Base-by-base conservation (phyloP, 2,888 invertebrate species). In the Pseudococcus jackbeardsleyi region DNA sequence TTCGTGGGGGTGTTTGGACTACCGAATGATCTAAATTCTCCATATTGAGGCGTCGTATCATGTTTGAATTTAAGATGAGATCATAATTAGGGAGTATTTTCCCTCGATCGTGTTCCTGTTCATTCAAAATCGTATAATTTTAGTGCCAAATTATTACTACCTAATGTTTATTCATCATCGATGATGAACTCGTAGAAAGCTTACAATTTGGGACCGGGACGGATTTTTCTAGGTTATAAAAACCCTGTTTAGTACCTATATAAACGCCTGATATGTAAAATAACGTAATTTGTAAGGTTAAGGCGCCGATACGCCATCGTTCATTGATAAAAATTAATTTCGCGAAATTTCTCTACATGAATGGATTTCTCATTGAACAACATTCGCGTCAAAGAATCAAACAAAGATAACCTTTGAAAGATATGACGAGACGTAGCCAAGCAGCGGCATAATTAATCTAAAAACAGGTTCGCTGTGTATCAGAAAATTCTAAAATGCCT, bases 281-380 rank as follows among this genome's bases (percentile, higher is more conserved):
- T 39, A 33, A 68, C 26, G 26, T 19, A 72, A 68, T 68, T 33
- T 72, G n/a, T 9, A 79, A 79, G 15, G n/a, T 72, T 5, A 79
- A 79, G 79, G 79, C 79, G 79, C 79, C 79, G 79, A 33, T 42
- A 42, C 68, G 68, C 68, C 17, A 42, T n/a, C 59, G 46, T 79
- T 79, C 42, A 79, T 79, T 79, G 79, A 79, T 79, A 79, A 79
- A 79, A 79, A 42, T 79, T 79, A 79, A 79, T 79, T 79, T 79
- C 42, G 79, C 79, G 79, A 79, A 42, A 42, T 79, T 79, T 79
- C 42, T 79, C 42, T 42, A 79, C 79, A n/a, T 79, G 79, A 79
- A 79, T 79, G 79, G 17, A 79, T 79, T 79, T 79, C 42, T 42
- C 79, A 79, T 79, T 46, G 79, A 79, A 79, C 79, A 79, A 9